Evolutionary conservation across 2,888 invertebrate genomes (phyloP), one percentile per base, ranked within the genome.

Genomic region (Drosophila merina): DNA sequence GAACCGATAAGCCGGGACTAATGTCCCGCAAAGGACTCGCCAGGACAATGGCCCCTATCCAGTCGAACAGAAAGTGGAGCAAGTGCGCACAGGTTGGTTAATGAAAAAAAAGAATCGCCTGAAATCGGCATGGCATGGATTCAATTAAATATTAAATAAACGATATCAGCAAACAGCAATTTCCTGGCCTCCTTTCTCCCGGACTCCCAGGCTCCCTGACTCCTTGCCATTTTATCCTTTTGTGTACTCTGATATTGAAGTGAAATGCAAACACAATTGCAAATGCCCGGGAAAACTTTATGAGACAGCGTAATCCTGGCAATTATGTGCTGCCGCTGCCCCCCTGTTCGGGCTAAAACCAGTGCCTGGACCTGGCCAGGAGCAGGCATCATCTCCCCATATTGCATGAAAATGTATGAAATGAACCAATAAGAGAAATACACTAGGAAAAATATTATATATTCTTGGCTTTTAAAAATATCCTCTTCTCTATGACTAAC

Each of bases 111-210:
- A 79, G 20, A 79, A 74, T 72, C 62, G 67, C 70, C 68, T 75
- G 20, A 20, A 20, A 20, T 20, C 20, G 28, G 28, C 28, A 28
- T 28, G 28, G 77, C 75, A 72, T 77, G 72, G 72, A 85, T 82
- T 82, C 79, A 84, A 84, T 86, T 84, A 86, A 84, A 87, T 86
- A 84, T 84, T 85, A 85, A 84, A 85, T 87, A 79, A 82, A 72
- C 77, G 74, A 73, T 74, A 86, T 75, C 81, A 73, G 83, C 82
- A 79, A 85, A 82, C 75, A 82, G 77, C 77, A 85, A 82, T 82
- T 77, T 59, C 51, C 51, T 28, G 26, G 4, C 14, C 20, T 20
- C 7, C 12, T 14, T 31, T n/a, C n/a, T 4, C 12, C 1, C 40
- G 7, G 40, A 20, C 20, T 44, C 20, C 2, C 7, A 20, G 20